Evolutionary conservation across 2,888 invertebrate genomes (phyloP).

Genomic region (Brassicogethes aeneus): DNA sequence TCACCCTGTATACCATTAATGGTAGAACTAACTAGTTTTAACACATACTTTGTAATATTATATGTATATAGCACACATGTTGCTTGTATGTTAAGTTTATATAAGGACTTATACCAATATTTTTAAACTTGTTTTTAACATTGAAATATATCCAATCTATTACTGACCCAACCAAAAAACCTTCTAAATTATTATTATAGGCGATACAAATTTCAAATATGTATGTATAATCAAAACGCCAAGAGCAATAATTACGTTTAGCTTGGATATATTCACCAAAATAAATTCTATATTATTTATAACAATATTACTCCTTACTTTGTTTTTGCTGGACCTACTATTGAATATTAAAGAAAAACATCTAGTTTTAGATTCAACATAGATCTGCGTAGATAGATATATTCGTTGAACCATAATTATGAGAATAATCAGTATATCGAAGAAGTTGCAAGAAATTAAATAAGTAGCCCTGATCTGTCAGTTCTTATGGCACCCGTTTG

Average conservation of each 20-base stretch:
- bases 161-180: too few relatives aligned
- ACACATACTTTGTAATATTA: slow-evolving; percentile 31
- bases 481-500: too few relatives aligned
- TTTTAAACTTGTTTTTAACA: too few relatives aligned
- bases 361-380: slow-evolving; percentile 33
- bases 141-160: too few relatives aligned
- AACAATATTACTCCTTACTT: slow-evolving; percentile 14
- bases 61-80: slow-evolving; percentile 30
- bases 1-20: slow-evolving; percentile 14
- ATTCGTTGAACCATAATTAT: slow-evolving; percentile 29
- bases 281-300: too few relatives aligned
- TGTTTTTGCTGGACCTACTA: slow-evolving; percentile 24
- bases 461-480: slow-evolving; percentile 30
- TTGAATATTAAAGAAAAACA: slow-evolving; percentile 23
- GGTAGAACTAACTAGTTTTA: too few relatives aligned
- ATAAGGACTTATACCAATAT: too few relatives aligned
- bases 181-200: too few relatives aligned
- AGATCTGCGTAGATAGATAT: slow-evolving; percentile 33
- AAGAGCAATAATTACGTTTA: too few relatives aligned
- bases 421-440: slow-evolving; percentile 35
- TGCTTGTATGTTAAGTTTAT: slow-evolving; percentile 19
- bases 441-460: slow-evolving; percentile 31
- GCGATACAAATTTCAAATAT: too few relatives aligned
- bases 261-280: too few relatives aligned
- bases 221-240: too few relatives aligned